A percentile compares a stretch with the other conserved stretches of the same genome.
These are phyloP conservation scores for Helicoverpa assulta DNA, from an alignment of 2,888 invertebrate genomes.

Conservation along the genomic window DNA sequence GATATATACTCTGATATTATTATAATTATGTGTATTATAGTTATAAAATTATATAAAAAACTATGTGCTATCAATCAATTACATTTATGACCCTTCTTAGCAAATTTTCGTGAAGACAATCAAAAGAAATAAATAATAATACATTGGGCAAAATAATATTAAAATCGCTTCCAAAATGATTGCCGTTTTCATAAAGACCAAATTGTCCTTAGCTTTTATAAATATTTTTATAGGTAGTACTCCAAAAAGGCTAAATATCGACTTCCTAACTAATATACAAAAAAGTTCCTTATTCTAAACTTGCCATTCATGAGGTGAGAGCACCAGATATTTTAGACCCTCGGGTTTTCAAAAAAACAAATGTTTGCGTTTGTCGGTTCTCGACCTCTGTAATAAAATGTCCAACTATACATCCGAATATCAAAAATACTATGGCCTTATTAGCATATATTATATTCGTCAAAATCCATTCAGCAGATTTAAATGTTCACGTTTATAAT, in stretches of 20 bases:
- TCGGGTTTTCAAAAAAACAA: too few relatives aligned
- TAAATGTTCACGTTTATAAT: neutral
- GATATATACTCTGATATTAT: conserved; percentile 13
- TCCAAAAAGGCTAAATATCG: neutral
- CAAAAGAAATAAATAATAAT: neutral
- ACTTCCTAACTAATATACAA: conserved; percentile 12
- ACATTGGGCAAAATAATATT: neutral
- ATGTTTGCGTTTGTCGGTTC: too few relatives aligned
- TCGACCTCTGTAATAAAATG: too few relatives aligned
- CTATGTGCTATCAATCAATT: neutral
- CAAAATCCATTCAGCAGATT: neutral
- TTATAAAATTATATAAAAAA: neutral
- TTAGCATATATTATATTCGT: too few relatives aligned
- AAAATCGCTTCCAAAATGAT: neutral
- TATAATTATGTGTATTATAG: neutral
- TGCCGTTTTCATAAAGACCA: neutral
- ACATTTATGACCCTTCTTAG: too few relatives aligned
- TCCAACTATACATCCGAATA: too few relatives aligned
- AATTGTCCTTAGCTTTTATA: neutral
- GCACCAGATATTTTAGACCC: neutral
- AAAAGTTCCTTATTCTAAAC: conserved; percentile 50
- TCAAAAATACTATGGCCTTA: too few relatives aligned
- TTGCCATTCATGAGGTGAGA: conserved; percentile 23
- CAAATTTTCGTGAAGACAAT: neutral
- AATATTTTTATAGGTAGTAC: neutral